A percentile compares a stretch with the other conserved stretches of the same genome.
phyloP scores from a whole-genome alignment of 2,113 vertebrate genomes.

The Cephalopterus ornatus region DNA sequence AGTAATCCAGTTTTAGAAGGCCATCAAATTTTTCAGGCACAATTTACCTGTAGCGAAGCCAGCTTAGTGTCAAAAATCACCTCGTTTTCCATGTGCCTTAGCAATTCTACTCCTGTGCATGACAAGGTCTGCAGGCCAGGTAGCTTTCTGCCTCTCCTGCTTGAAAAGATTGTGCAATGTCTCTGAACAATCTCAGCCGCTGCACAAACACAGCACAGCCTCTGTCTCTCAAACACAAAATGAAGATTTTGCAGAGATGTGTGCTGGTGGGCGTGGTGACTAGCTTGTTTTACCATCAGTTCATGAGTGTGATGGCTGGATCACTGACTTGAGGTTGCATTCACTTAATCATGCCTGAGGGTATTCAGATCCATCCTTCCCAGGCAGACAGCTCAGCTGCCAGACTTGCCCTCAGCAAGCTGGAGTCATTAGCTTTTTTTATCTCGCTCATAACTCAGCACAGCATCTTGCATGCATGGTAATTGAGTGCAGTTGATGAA shows the following conservation, averaged over 20 bases:
- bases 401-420: not conserved
- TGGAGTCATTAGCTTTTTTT: not conserved
- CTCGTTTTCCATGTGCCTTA: not conserved
- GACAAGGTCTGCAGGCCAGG: not conserved
- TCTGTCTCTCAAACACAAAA: not conserved
- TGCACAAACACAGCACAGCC: not conserved
- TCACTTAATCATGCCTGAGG: not conserved
- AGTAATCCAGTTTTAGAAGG: not conserved
- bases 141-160: not conserved
- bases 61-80: too few relatives aligned
- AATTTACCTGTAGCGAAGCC: not conserved
- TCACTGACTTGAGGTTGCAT: not conserved
- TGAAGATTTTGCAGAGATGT: not conserved
- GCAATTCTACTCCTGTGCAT: not conserved
- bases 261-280: not conserved
- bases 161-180: accelerated
- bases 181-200: not conserved
- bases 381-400: not conserved
- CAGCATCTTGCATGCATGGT: not conserved
- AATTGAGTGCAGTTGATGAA: not conserved
- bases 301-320: not conserved
- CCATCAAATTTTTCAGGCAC: not conserved
- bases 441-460: not conserved
- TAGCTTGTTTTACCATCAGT: not conserved
- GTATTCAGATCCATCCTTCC: not conserved